Evolutionary conservation across 1,140 invertebrate genomes (phyloP).

Genomic region (Pinna nobilis): DNA sequence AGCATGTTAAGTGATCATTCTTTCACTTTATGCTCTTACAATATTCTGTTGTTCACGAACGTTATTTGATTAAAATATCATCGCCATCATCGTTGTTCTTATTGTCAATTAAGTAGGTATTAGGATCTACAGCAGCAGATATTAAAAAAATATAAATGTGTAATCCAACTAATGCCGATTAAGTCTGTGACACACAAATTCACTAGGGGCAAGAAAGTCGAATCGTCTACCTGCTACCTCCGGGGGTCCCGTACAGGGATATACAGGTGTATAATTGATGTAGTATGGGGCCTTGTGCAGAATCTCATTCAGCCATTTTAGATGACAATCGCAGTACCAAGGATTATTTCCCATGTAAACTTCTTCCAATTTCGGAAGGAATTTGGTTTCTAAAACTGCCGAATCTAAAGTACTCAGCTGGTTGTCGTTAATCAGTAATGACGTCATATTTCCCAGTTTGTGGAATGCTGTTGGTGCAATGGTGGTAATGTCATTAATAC

Average conservation of each 20-base stretch:
- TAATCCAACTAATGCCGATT: no score
- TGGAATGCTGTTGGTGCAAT: slow-evolving; percentile 6
- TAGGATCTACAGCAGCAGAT: no score
- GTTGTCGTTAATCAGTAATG: slow-evolving; percentile 26
- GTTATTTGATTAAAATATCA: no score
- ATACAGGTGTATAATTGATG: slow-evolving; percentile 32
- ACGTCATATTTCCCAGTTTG: not conserved
- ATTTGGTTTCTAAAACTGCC: slow-evolving; percentile 9
- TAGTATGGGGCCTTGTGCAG: slow-evolving; percentile 17
- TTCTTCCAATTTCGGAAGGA: slow-evolving; percentile 19
- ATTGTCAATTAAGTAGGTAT: no score
- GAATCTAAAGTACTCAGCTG: slow-evolving; percentile 26
- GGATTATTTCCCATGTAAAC: slow-evolving; percentile 38
- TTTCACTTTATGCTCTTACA: no score
- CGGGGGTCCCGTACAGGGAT: slow-evolving; percentile 30
- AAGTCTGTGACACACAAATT: slow-evolving; percentile 47
- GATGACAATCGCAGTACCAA: slow-evolving; percentile 39
- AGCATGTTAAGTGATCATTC: no score
- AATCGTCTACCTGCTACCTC: slow-evolving; percentile 28
- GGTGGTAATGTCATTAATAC: no score
- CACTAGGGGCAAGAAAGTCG: slow-evolving; percentile 28
- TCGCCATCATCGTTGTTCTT: no score
- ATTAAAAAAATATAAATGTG: no score
- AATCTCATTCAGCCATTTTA: slow-evolving; percentile 28
- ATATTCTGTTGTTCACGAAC: no score